Conservation (phyloP, 64 coral and sea anemone species). For the Exaiptasia diaphana region DNA sequence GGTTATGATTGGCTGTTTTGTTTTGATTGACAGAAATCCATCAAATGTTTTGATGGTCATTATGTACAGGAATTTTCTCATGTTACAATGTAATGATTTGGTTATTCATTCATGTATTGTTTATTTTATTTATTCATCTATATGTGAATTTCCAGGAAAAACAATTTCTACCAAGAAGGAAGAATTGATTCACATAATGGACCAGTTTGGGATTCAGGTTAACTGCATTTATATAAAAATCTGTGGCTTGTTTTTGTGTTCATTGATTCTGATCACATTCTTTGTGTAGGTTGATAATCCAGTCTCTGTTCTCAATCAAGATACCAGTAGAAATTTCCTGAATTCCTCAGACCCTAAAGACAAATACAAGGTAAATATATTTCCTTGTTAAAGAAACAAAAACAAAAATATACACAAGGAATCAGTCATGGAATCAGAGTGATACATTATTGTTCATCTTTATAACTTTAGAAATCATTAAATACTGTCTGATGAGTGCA, state of each 20-base stretch:
- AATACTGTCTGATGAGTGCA: too few relatives aligned
- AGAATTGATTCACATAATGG: slow-evolving; percentile 83
- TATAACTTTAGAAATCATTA: too few relatives aligned
- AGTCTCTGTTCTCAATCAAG: slow-evolving; percentile 85
- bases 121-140: not conserved
- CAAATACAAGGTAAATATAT: slow-evolving; percentile 75
- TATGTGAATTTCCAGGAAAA: slow-evolving; percentile 50
- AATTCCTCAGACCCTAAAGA: slow-evolving; percentile 90
- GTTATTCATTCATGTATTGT: not conserved
- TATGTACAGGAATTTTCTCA: too few relatives aligned
- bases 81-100: not conserved
- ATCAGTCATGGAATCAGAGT: too few relatives aligned
- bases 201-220: slow-evolving; percentile 93
- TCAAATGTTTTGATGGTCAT: too few relatives aligned
- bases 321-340: slow-evolving; percentile 91
- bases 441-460: too few relatives aligned
- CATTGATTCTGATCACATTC: not conserved
- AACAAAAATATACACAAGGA: too few relatives aligned
- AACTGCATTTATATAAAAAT: too few relatives aligned
- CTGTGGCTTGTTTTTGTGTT: too few relatives aligned
- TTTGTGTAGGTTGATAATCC: slow-evolving; percentile 78
- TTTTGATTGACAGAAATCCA: too few relatives aligned
- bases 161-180: slow-evolving; percentile 81
- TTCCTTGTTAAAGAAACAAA: not conserved
- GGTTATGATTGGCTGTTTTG: too few relatives aligned